These are phyloP conservation scores for Papilio demoleus DNA, from an alignment of 2,888 invertebrate genomes.

Conservation along the genomic window DNA sequence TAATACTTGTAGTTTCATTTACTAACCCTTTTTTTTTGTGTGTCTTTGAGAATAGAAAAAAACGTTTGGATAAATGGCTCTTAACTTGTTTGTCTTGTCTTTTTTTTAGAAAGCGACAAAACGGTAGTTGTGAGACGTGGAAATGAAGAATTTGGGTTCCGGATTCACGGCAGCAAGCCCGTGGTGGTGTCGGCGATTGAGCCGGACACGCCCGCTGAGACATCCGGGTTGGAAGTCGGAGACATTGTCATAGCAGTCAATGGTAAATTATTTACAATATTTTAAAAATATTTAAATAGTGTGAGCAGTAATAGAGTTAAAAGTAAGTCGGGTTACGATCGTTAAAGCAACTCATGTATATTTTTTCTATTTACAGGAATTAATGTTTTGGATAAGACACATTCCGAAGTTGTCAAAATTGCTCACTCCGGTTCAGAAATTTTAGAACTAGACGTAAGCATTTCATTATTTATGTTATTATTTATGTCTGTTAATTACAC, in stretches of 20 bases:
- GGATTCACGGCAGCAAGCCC: conserved; percentile 97
- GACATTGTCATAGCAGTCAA: conserved; percentile 97
- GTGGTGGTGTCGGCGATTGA: conserved; percentile 98
- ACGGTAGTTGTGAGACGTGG: conserved; percentile 92
- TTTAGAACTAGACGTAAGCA: conserved; percentile 89
- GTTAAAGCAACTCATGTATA: not conserved
- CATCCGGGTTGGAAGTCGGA: conserved; percentile 95
- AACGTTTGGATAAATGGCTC: not conserved
- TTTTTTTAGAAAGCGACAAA: conserved; percentile 91
- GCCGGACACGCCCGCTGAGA: conserved; percentile 96
- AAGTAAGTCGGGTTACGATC: not conserved
- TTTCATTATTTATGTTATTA: not conserved
- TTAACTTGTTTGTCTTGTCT: too few species aligned
- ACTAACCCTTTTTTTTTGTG: not conserved
- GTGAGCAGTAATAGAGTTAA: too few species aligned
- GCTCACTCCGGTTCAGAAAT: conserved; percentile 95
- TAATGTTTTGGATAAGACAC: conserved; percentile 95
- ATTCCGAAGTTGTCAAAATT: conserved; percentile 96
- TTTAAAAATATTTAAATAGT: not conserved
- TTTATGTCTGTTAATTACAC: too few species aligned
- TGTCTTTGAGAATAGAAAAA: too few species aligned
- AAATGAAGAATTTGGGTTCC: conserved; percentile 96
- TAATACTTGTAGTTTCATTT: not conserved
- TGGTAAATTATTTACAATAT: conserved; percentile 69
- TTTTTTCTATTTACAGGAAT: conserved; percentile 78